Evolutionary conservation across 37 sponge, comb jelly and placozoan genomes (phyloP).

Genomic region (Tethya wilhelma): DNA sequence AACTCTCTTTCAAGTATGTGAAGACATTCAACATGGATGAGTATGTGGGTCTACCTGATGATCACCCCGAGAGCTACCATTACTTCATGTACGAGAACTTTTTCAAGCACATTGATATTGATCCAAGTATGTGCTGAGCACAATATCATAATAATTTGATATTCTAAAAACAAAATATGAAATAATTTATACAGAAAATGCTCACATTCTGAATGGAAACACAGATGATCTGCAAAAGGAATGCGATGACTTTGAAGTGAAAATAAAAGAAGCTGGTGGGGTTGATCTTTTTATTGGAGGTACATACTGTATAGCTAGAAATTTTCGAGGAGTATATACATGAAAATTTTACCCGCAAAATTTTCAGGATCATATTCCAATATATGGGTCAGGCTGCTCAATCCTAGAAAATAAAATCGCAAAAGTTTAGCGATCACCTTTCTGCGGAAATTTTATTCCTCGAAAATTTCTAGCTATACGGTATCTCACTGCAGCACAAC

Average conservation of each 20-base stretch:
- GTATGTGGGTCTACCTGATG: conserved; percentile 88
- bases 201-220: conserved; percentile 92
- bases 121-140: conserved; percentile 59
- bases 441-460: no score
- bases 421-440: no score
- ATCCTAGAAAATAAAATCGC: no score
- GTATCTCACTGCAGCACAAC: no score
- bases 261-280: conserved; percentile 85
- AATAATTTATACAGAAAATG: conserved; percentile 49
- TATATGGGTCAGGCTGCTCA: no score
- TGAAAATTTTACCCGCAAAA: no score
- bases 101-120: conserved; percentile 96
- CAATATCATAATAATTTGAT: background rate
- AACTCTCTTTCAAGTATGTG: conserved; percentile 93
- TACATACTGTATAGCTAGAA: conserved; percentile 1
- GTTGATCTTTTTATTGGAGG: conserved; percentile 97
- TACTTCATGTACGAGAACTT: conserved; percentile 94
- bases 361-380: no score
- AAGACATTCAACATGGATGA: conserved; percentile 99
- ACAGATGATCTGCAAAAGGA: conserved; percentile 77
- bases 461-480: no score
- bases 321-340: background rate
- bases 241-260: conserved; percentile 80
- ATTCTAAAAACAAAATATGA: background rate
- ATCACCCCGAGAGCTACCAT: conserved; percentile 97